Evolutionary conservation across 2,888 invertebrate genomes (phyloP), one percentile per base, ranked within the genome.

Genomic region (Drosophila greeni): DNA sequence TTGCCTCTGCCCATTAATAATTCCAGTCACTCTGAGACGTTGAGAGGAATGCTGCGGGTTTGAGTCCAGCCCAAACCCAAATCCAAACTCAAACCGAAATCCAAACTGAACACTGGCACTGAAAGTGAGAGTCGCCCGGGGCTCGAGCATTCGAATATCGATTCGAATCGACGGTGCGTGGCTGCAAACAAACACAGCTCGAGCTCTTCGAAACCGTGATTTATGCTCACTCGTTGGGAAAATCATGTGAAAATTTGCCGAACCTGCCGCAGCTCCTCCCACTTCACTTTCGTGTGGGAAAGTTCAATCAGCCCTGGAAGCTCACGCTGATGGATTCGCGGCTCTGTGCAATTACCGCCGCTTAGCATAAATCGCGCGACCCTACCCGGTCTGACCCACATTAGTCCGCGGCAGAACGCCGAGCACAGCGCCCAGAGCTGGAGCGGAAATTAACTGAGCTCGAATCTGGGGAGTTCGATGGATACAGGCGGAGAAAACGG

Each of bases 281-380:
- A 59, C 67, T 75, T 80, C 72, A 77, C 77, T 80, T 78, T 77
- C 77, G 66, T 73, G 65, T 73, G 77, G 48, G 77, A 77, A 77
- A 80, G 81, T 75, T 59, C 51, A 42, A 67, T 54, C 53, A 24
- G 49, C 47, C 40, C 56, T 39, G 37, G 24, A 48, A 16, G 43
- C 43, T 16, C 16, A 3, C 6, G 59, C 58, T 62, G 69, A 64
- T 77, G 65, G 51, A 70, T 70, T 62, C 52, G 40, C 54, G 65
- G 51, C 61, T 34, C 52, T 58, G 67, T 57, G 51, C 77, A 73
- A 75, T 75, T 72, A 70, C 77, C 64, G 62, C 48, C 65, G 57
- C 69, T 69, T 64, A 58, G 69, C 70, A 70, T 70, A 69, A 70
- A 70, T 69, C 58, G 54, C 43, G 39, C 39, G 51, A 68, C 70